Evolutionary conservation across 1,140 invertebrate genomes (phyloP).

Genomic region (Babylonia areolata): DNA sequence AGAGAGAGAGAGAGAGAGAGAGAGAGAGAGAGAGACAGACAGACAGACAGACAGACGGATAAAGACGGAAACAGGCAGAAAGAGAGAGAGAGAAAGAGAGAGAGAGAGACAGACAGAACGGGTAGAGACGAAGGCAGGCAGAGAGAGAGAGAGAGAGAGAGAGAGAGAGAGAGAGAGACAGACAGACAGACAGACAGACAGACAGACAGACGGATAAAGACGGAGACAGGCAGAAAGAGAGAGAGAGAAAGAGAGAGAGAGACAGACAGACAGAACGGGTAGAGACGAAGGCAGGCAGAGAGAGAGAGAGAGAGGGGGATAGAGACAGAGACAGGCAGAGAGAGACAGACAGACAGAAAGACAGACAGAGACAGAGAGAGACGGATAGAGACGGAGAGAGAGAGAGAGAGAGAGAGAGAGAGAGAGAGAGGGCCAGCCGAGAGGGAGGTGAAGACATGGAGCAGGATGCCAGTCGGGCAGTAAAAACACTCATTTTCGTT

Average conservation of each 20-base stretch:
- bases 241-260: not conserved
- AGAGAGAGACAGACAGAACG: too few relatives aligned
- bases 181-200: not conserved
- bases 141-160: not conserved
- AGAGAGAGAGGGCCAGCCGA: not conserved
- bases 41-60: too few relatives aligned
- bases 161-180: not conserved
- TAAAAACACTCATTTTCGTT: not conserved
- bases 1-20: too few relatives aligned
- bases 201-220: not conserved
- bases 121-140: not conserved
- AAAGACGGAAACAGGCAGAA: too few relatives aligned
- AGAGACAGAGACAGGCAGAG: not conserved
- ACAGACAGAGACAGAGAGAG: not conserved
- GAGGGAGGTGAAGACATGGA: not conserved
- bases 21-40: too few relatives aligned
- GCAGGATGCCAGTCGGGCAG: not conserved
- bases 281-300: too few relatives aligned
- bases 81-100: too few relatives aligned
- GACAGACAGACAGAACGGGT: not conserved
- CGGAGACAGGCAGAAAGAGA: not conserved
- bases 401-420: not conserved
- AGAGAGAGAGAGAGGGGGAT: not conserved
- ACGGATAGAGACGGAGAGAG: too few relatives aligned
- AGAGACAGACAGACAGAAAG: not conserved